Percentiles rank a stretch among this genome's conserved stretches.
Conservation (phyloP, 2,797 vertebrate genomes). For the Basileuterus tristriatus region DNA sequence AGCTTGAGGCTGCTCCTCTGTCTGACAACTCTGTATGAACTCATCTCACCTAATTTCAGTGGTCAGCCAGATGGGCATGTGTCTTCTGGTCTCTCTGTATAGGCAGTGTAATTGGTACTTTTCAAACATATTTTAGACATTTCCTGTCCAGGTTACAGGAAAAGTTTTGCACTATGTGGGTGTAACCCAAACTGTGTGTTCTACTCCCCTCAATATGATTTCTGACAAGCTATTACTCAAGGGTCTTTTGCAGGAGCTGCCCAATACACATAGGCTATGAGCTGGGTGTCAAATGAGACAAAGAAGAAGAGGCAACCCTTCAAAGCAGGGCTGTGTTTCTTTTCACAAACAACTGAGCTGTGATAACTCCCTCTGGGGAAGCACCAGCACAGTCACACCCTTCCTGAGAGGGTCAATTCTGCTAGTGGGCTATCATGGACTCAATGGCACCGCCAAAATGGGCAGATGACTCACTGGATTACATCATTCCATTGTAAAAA, state of each 20-base stretch:
- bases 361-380: neutral
- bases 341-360: neutral
- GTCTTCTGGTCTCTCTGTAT: neutral
- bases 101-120: neutral
- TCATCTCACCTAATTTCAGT: neutral
- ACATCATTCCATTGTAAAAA: neutral
- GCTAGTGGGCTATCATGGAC: too few species aligned
- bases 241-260: neutral
- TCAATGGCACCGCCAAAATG: neutral
- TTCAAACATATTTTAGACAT: neutral
- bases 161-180: neutral
- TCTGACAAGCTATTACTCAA: neutral
- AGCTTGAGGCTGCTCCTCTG: neutral
- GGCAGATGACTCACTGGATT: neutral
- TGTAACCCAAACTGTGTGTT: neutral
- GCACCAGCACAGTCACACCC: neutral
- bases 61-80: accelerated
- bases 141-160: neutral
- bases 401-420: neutral
- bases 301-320: neutral
- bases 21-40: neutral
- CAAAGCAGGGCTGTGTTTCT: accelerated
- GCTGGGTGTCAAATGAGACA: neutral
- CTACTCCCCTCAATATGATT: neutral
- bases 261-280: neutral